Conservation (phyloP, 2,888 invertebrate species). For the Tetheella fluctuosa region DNA sequence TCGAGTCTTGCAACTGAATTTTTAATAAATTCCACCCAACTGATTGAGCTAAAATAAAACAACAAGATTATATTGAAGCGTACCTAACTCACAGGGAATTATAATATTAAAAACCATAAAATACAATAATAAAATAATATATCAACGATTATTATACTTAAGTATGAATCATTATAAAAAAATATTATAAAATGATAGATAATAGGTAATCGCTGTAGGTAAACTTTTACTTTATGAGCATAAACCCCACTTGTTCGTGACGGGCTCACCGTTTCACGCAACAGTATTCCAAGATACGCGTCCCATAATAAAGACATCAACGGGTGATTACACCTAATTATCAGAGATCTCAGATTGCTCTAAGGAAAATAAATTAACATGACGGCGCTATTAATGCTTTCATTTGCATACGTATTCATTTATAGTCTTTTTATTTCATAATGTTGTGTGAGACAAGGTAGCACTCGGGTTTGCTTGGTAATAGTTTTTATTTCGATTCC, state of each 20-base stretch:
- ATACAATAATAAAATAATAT: too few relatives aligned
- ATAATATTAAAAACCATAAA: too few relatives aligned
- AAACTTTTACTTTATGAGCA: too few relatives aligned
- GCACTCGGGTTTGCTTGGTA: not conserved
- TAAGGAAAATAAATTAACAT: slow-evolving; percentile 1
- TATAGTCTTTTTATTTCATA: not conserved
- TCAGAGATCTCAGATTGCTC: slow-evolving; percentile 13
- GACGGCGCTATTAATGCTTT: slow-evolving; percentile 8
- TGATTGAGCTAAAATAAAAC: too few relatives aligned
- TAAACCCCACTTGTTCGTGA: not conserved
- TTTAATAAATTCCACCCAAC: too few relatives aligned
- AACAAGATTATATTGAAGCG: too few relatives aligned
- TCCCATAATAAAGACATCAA: slow-evolving; percentile 55
- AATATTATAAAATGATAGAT: too few relatives aligned
- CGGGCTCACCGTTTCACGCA: not conserved
- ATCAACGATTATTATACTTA: too few relatives aligned
- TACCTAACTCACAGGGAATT: too few relatives aligned
- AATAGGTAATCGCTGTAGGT: too few relatives aligned
- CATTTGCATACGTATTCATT: slow-evolving; percentile 1
- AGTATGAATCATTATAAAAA: too few relatives aligned
- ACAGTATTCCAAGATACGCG: slow-evolving; percentile 3
- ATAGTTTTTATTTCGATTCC: not conserved
- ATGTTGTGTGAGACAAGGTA: not conserved
- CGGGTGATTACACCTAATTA: slow-evolving; percentile 29
- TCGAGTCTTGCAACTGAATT: too few relatives aligned